Base-by-base conservation (phyloP, 2,888 invertebrate genomes). In the Octonoba sinensis region DNA sequence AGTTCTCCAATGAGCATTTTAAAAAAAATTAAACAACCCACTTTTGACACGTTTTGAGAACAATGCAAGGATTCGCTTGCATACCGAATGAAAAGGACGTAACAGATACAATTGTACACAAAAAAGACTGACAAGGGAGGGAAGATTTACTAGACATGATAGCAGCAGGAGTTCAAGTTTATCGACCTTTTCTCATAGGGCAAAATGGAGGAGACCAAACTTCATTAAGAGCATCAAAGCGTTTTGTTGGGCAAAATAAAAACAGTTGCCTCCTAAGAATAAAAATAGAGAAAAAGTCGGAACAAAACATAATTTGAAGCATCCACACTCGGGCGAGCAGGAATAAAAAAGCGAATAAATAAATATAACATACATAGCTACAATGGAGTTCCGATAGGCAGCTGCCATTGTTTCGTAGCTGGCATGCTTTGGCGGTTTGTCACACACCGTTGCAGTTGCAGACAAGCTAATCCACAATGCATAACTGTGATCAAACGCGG, bases 311-410 rank as follows among this genome's bases (percentile, higher is more conserved):
- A 54, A 54, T 54, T 54, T 54, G 57, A 70, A 73, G 73, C 73
- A 65, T 73, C 74, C 74, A 74, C 74, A 66, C 54, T 12, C 74
- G 74, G 47, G 46, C 74, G 47, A 47, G 66, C 74, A 74, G 57
- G 66, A 56, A 74, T 66, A 56, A 57, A 74, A 64, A 64, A 16
- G 54, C 54, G 36, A 66, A 66, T 66, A 74, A 54, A 54, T 54
- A 54, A 74, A 66, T 66, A 73, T 27, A 57, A 20, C 57, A 56
- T 51, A 74, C 66, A 56, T 22, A 57, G 66, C 36, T 36, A 74
- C 74, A 74, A 74, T 74, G 74, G 66, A 65, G 74, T 74, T 57
- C 66, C 74, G 74, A 74, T 74, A 66, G 74, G 65, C 74, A 64
- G 51, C 64, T 20, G 51, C 74, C 74, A 74, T 74, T 74, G 74